Evolutionary conservation across 1,140 invertebrate species (phyloP), one percentile per base, ranked within the genome.

Genomic region (Akabosia matsudoensis): DNA sequence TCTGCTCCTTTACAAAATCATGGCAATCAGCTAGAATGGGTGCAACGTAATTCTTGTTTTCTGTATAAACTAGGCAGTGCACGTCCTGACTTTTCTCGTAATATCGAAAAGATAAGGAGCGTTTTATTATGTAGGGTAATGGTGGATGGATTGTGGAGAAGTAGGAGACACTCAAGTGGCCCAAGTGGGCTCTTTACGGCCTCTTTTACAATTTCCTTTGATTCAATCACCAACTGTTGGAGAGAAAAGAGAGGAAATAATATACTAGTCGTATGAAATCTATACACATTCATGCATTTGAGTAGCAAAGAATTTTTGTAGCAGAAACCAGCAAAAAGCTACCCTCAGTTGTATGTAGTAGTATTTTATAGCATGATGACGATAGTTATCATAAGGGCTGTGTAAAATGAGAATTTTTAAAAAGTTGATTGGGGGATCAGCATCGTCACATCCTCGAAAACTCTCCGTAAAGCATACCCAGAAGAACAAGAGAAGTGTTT

Each of bases 161-260:
- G 54, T 13, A 56, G 54, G 54, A 56, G 22, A 56, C 54, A 24
- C 22, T 16, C 10, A 56, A 56, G 54, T 56, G 54, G 54, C 22
- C 54, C 54, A 56, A 56, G 54, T 16, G 54, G 54, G 54, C 54
- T 56, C 54, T 56, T 56, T 56, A 56, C 54, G 22, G 22, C 54
- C 54, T 56, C 54, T 56, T 56, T 56, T 56, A 56, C 54, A 56
- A 56, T 56, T 56, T 56, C 54, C 54, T 56, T 56, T 56, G 54
- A 56, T 56, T 56, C 54, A 56, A 56, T 56, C 54, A 56, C 10
- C 54, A 56, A 56, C 54, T 24, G 37, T 10, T 7, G 22, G 22
- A 56, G 54, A 45, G 37, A 45, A 18, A 45, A 18, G 18, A 45
- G 37, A 45, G 18, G 37, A 45, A 45, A 18, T 18, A 45, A 45